phyloP scores from a whole-genome alignment of 92 coral and sea anemone species.

The Ricordea florida region DNA sequence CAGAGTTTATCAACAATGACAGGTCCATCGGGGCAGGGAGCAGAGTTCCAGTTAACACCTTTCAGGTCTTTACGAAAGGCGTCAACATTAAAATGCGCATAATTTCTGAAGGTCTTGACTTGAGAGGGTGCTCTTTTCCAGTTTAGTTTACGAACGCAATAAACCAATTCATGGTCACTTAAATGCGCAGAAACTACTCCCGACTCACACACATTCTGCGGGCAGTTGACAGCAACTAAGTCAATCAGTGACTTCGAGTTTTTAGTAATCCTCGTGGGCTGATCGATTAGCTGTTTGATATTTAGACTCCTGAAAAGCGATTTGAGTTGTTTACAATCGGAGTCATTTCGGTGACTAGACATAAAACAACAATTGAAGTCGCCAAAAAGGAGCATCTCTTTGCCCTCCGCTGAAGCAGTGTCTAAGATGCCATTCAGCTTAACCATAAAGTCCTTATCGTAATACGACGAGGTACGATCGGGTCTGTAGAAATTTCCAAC shows the following conservation, averaged over 20 bases:
- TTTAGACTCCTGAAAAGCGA: conserved; percentile 31
- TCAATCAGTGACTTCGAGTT: conserved; percentile 63
- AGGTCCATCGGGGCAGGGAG: conserved; percentile 32
- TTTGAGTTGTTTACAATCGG: conserved; percentile 66
- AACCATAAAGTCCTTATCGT: conserved; percentile 48
- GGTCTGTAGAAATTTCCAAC: conserved; percentile 52
- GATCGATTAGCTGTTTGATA: conserved; percentile 48
- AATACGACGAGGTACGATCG: conserved; percentile 46
- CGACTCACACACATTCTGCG: conserved; percentile 56
- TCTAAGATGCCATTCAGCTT: conserved; percentile 30
- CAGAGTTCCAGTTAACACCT: conserved; percentile 41
- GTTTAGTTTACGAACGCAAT: conserved; percentile 41
- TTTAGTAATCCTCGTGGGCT: conserved; percentile 56
- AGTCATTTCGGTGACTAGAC: neutral
- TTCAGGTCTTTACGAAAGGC: conserved; percentile 48
- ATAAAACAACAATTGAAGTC: conserved; percentile 23
- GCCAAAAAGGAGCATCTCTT: conserved; percentile 35
- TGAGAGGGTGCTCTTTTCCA: conserved; percentile 64
- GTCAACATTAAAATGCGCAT: conserved; percentile 35
- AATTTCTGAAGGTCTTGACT: conserved; percentile 56
- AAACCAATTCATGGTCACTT: conserved; percentile 67
- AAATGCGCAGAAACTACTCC: conserved; percentile 59
- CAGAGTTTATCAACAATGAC: conserved; percentile 40
- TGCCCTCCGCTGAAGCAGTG: conserved; percentile 41
- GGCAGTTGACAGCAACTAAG: conserved; percentile 47